Conservation (phyloP, 2,113 vertebrate genomes). For the Ciconia maguari region DNA sequence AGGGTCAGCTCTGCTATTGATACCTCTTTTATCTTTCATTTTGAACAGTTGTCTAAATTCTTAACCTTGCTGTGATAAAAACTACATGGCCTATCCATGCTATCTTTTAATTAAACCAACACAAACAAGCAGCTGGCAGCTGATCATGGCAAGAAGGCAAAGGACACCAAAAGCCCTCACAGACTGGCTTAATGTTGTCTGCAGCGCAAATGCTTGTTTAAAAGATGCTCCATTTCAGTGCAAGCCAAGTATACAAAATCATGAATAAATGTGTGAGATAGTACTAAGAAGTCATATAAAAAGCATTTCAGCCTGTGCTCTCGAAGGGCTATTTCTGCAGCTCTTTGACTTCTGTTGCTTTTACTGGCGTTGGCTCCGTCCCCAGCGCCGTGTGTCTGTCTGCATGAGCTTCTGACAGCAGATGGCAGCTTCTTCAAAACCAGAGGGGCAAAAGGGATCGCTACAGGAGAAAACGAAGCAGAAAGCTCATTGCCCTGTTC, state of each 20-base stretch:
- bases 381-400: neutral
- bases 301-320: neutral
- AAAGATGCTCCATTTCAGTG: neutral
- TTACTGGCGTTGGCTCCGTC: neutral
- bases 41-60: neutral
- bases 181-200: neutral
- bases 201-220: neutral
- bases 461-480: neutral
- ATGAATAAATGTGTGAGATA: neutral
- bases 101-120: neutral
- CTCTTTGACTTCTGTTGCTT: neutral
- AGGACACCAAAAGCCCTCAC: neutral
- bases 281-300: neutral
- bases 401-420: neutral
- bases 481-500: neutral
- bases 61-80: neutral
- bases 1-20: neutral
- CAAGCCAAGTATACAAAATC: neutral
- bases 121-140: neutral
- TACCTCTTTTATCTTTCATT: neutral
- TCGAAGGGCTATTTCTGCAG: neutral
- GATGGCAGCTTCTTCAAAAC: slow-evolving; percentile 36
- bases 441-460: neutral
- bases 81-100: neutral
- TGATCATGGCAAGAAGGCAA: neutral